Evolutionary conservation across 2,113 vertebrate species (phyloP).

Genomic region (Archocentrus centrarchus): DNA sequence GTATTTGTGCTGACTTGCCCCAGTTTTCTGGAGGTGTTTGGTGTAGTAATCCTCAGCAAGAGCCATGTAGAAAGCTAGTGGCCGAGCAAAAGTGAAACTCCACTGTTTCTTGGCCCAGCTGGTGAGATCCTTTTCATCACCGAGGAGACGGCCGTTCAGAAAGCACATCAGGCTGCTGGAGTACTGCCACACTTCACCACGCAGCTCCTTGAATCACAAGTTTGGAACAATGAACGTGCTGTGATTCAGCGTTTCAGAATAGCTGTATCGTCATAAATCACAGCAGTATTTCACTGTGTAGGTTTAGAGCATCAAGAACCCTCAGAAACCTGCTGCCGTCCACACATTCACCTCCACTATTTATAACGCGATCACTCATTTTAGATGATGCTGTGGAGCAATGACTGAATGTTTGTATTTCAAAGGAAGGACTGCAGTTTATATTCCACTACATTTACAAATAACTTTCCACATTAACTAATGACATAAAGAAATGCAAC

Average conservation of each 20-base stretch:
- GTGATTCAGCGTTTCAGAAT: conserved; percentile 58
- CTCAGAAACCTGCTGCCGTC: neutral
- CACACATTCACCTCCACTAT: conserved; percentile 5
- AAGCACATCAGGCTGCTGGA: conserved; percentile 86
- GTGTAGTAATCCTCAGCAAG: conserved; percentile 82
- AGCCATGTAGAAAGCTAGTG: conserved; percentile 77
- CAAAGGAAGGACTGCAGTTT: neutral
- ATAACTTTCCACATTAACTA: neutral
- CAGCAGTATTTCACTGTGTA: conserved; percentile 7
- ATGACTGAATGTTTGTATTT: neutral
- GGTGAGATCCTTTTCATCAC: conserved; percentile 82
- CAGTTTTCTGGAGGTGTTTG: conserved; percentile 81
- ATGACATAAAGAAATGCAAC: neutral
- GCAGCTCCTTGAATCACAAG: conserved; percentile 82
- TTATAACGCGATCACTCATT: conserved; percentile 10
- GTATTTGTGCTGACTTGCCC: conserved; percentile 78
- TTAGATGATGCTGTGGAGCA: neutral
- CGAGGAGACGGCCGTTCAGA: conserved; percentile 82
- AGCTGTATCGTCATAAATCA: conserved; percentile 6
- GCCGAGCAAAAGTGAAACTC: conserved; percentile 75
- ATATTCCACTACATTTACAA: neutral
- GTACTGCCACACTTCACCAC: conserved; percentile 86
- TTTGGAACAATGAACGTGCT: conserved; percentile 23
- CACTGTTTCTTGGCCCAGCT: conserved; percentile 83
- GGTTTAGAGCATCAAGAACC: neutral